phyloP scores from a whole-genome alignment of 2,797 vertebrate species.

The Hozukius guyotensis region DNA sequence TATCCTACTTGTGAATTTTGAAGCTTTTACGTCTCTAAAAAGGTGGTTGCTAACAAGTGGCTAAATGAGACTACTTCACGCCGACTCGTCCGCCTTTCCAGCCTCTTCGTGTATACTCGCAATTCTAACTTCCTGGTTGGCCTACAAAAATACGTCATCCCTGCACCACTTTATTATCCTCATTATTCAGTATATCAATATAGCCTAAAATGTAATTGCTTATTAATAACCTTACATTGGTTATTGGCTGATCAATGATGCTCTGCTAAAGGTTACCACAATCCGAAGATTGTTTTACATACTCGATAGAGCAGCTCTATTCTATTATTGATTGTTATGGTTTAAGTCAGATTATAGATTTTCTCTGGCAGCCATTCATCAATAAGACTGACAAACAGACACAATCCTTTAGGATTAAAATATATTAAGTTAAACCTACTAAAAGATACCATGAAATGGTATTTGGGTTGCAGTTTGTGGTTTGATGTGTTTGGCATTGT shows the following conservation, averaged over 20 bases:
- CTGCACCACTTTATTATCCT: neutral
- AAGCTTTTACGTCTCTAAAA: no score
- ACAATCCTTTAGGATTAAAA: neutral
- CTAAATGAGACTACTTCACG: no score
- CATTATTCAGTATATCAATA: neutral
- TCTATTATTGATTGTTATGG: conserved; percentile 12
- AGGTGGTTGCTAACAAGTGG: no score
- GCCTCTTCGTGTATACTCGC: no score
- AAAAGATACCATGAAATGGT: neutral
- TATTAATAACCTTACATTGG: neutral
- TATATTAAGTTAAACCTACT: neutral
- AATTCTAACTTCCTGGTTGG: no score
- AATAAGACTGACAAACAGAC: neutral
- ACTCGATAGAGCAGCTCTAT: neutral
- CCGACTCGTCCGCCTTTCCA: no score
- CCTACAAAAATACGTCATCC: no score
- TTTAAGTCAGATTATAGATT: conserved; percentile 28
- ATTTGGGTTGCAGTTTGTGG: no score
- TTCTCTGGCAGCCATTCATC: neutral
- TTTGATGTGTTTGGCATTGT: no score
- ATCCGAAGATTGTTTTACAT: neutral
- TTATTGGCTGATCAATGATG: neutral
- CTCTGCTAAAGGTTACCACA: neutral
- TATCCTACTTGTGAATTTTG: no score
- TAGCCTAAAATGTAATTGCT: neutral